phyloP scores from a whole-genome alignment of 2,888 invertebrate genomes.

The Ashinkailepas kermadecensis region DNA sequence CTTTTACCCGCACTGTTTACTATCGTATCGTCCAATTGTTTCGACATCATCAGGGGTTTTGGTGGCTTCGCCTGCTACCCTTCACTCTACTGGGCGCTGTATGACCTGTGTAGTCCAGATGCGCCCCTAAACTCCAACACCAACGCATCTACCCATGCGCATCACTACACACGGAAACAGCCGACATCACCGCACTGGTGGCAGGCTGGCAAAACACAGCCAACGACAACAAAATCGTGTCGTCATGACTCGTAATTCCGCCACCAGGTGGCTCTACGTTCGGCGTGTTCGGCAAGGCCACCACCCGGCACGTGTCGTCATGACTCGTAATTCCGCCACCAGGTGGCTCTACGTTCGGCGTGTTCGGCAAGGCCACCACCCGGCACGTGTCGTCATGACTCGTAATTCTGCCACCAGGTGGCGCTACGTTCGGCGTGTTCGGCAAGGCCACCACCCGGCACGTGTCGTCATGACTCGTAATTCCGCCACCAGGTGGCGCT shows the following conservation, averaged over 20 bases:
- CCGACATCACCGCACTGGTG: no score
- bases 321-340: conserved; percentile 34
- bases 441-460: conserved; percentile 72
- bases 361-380: conserved; percentile 75
- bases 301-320: conserved; percentile 52
- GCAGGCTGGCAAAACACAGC: no score
- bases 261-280: conserved; percentile 73
- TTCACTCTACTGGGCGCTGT: no score
- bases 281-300: conserved; percentile 82
- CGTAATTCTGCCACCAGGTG: conserved; percentile 52
- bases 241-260: neutral
- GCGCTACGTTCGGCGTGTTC: conserved; percentile 83
- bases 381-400: conserved; percentile 45
- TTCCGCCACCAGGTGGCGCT: conserved; percentile 60
- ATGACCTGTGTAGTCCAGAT: no score
- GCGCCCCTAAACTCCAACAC: no score
- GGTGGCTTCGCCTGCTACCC: no score
- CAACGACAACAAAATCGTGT: no score
- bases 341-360: conserved; percentile 88
- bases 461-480: neutral
- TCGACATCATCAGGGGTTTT: no score
- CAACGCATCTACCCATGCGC: no score
- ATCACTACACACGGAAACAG: no score
- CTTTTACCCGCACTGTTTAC: no score
- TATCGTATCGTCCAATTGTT: no score